These are phyloP conservation scores for Drosophila funebris DNA, from an alignment of 1,140 invertebrate species.

Conservation along the genomic window DNA sequence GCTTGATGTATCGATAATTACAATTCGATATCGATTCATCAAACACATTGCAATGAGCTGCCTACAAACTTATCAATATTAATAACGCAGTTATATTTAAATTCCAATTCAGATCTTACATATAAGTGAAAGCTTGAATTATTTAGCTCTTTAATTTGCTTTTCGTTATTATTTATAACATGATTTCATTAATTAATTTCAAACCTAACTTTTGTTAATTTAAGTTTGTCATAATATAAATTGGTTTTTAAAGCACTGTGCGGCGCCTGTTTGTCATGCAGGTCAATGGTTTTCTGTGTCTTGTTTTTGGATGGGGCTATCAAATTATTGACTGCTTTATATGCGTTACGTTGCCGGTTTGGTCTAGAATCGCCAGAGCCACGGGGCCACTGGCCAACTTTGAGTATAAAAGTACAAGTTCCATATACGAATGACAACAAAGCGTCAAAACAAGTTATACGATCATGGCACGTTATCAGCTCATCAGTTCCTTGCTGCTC, in stretches of 20 bases:
- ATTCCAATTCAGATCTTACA: too few species aligned
- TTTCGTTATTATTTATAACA: neutral
- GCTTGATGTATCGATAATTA: too few species aligned
- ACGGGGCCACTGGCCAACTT: conserved; percentile 34
- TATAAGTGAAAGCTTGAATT: too few species aligned
- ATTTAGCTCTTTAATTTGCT: too few species aligned
- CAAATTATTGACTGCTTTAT: conserved; percentile 63
- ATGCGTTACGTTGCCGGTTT: conserved; percentile 40
- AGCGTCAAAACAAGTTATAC: conserved; percentile 50
- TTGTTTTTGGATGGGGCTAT: conserved; percentile 29
- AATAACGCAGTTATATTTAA: too few species aligned
- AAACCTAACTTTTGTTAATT: too few species aligned
- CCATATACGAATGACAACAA: conserved; percentile 63
- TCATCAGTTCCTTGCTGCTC: conserved; percentile 53
- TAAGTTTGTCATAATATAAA: neutral
- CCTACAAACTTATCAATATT: too few species aligned
- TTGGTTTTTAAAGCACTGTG: conserved; percentile 41
- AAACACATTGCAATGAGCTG: too few species aligned
- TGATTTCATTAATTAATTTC: neutral
- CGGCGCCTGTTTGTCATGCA: conserved; percentile 65
- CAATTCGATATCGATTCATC: too few species aligned
- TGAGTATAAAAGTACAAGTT: conserved; percentile 63
- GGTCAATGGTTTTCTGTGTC: conserved; percentile 48
- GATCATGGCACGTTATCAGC: conserved; percentile 70
- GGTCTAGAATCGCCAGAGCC: conserved; percentile 58